Base-by-base conservation (phyloP, 2,797 vertebrate species). In the Scarus forsteni region DNA sequence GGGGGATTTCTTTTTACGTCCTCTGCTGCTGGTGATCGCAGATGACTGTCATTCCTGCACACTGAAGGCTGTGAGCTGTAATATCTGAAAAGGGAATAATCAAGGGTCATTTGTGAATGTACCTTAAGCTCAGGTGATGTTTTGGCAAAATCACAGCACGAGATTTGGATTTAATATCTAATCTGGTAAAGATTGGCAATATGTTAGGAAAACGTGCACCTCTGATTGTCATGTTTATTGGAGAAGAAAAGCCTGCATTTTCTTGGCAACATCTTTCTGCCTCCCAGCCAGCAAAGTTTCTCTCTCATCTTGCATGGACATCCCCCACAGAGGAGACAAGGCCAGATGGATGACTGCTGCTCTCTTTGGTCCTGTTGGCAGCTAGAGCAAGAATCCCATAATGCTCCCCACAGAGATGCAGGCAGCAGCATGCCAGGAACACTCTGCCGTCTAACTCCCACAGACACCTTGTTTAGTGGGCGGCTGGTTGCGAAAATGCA, bases 291-390 rank as follows among this genome's bases (percentile, higher is more conserved):
- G 83, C 55, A 82, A 86, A 89, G 73, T 87, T 88, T 91, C 68
- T 85, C 78, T 82, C 60, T 84, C 71, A 76, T 89, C 75, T 72
- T 77, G 75, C 16, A 60, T 80, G 79, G 80, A 77, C 35, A 55
- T 84, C 77, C 69, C 85, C 79, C 85, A 75, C 75, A 58, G 70
- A 83, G 72, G 44, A 87, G 85, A 84, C 55, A 14, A 66, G 79
- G 70, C 90, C 90, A 93, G 92, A 92, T 92, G 92, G 91, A 90
- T 57, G 79, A 66, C 78, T 85, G 88, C 87, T 92, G 85, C 85
- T 92, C 87, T 90, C 86, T 89, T 90, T 88, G 84, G 85, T 89
- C 86, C 69, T 55, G 68, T 54, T 91, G 89, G 87, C 90, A 88
- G 79, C 10, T 8, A 72, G 52, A 80, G 66, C 79, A 80, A 69